phyloP scores from a whole-genome alignment of 2,888 invertebrate species.

The Deilephila elpenor region DNA sequence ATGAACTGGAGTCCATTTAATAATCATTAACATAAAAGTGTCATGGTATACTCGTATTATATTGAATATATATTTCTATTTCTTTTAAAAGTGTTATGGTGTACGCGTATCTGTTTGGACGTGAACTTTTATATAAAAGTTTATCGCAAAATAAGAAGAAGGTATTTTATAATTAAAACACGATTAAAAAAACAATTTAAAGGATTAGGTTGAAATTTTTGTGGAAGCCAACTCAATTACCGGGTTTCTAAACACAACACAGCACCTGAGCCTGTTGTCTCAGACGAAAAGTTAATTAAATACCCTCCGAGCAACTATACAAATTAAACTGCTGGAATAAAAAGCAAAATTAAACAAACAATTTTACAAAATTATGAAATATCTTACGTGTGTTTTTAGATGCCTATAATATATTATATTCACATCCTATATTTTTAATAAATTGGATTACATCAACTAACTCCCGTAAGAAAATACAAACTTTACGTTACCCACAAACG shows the following conservation, averaged over 20 bases:
- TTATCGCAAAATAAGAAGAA: neutral
- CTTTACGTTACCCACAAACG: slow-evolving; percentile 46
- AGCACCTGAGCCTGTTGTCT: slow-evolving; percentile 18
- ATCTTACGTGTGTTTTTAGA: neutral
- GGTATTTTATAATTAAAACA: neutral
- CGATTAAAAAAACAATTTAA: neutral
- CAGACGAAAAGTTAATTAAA: slow-evolving; percentile 12
- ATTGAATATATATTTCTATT: no score
- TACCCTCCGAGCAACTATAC: neutral
- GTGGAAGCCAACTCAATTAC: neutral
- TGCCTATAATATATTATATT: neutral
- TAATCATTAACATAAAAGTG: no score
- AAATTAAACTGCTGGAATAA: slow-evolving; percentile 8
- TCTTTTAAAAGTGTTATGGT: no score
- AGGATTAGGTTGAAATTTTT: neutral
- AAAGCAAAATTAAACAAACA: slow-evolving; percentile 5
- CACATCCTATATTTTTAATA: neutral
- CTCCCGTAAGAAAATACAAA: slow-evolving; percentile 38
- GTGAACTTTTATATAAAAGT: no score
- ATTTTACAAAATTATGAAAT: neutral
- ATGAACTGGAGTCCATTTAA: no score
- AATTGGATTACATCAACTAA: neutral
- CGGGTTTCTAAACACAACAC: slow-evolving; percentile 9
- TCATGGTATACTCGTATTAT: no score
- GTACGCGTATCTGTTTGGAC: no score